A percentile compares a stretch with the other conserved stretches of the same genome.
Evolutionary conservation across 2,797 vertebrate genomes (phyloP).

Genomic region (Microchirus variegatus): DNA sequence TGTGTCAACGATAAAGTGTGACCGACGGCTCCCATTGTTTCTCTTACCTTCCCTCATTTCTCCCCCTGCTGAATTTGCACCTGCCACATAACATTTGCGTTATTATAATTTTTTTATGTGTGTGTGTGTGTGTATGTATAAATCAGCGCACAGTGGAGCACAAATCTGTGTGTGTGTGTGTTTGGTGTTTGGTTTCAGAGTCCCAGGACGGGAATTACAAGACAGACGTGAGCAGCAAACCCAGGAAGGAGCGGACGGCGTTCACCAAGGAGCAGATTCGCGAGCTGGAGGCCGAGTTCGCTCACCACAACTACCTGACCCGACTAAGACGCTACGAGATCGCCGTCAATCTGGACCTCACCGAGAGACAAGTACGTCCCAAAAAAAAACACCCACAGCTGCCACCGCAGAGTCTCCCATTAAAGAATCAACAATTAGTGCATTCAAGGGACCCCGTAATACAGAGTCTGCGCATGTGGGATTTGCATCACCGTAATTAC

Average conservation of each 20-base stretch:
- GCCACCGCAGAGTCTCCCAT: no score
- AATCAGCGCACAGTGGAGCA: slow-evolving; percentile 63
- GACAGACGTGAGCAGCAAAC: slow-evolving; percentile 96
- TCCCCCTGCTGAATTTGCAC: slow-evolving; percentile 54
- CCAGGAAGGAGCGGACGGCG: slow-evolving; percentile 97
- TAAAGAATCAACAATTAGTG: no score
- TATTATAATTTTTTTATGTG: slow-evolving; percentile 35
- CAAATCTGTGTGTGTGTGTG: slow-evolving; percentile 66
- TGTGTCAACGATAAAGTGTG: slow-evolving; percentile 69
- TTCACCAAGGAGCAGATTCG: slow-evolving; percentile 99
- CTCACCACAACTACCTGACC: slow-evolving; percentile 99
- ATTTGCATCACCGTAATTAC: no score
- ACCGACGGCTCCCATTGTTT: slow-evolving; percentile 74
- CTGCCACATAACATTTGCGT: slow-evolving; percentile 60
- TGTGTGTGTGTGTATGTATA: slow-evolving; percentile 17
- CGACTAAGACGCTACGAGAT: slow-evolving; percentile 98
- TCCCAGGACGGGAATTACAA: slow-evolving; percentile 98
- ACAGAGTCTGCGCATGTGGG: no score
- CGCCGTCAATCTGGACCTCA: slow-evolving; percentile 98
- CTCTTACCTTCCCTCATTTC: slow-evolving; percentile 48
- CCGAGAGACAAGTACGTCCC: slow-evolving; percentile 97
- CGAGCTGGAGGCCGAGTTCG: slow-evolving; percentile 98
- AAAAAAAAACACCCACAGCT: slow-evolving; percentile 1
- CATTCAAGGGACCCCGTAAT: no score
- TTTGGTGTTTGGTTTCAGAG: slow-evolving; percentile 84